Evolutionary conservation across 2,797 vertebrate species (phyloP).

Genomic region (Botia kubotai): DNA sequence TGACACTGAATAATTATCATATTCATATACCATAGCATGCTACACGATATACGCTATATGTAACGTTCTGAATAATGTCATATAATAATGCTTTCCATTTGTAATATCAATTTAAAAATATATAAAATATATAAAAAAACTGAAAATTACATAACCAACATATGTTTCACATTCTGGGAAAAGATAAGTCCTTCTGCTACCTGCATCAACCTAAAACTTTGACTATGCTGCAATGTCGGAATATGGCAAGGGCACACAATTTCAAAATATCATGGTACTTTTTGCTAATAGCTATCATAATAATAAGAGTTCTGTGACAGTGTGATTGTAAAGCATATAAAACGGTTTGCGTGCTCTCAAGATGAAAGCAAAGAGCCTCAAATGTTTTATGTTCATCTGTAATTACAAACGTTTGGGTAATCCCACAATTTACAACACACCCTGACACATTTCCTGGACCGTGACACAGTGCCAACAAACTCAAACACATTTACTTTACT

Average conservation of each 20-base stretch:
- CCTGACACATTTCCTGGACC: conserved; percentile 26
- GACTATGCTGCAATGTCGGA: too few relatives aligned
- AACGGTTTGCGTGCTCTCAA: neutral
- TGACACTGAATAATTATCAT: too few relatives aligned
- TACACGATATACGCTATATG: too few relatives aligned
- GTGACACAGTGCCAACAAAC: neutral
- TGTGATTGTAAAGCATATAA: conserved; percentile 1
- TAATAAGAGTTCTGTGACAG: neutral
- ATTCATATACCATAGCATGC: neutral
- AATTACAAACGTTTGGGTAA: conserved; percentile 18
- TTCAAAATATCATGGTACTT: neutral
- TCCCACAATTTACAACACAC: conserved; percentile 22
- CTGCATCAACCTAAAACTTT: too few relatives aligned
- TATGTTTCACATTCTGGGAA: too few relatives aligned
- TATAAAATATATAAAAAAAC: too few relatives aligned
- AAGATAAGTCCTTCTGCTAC: too few relatives aligned
- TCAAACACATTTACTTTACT: neutral
- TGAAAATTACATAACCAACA: too few relatives aligned
- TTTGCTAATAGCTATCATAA: neutral
- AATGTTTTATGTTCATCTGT: conserved; percentile 4
- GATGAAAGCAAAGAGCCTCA: conserved; percentile 28
- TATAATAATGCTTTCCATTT: too few relatives aligned
- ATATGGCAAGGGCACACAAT: too few relatives aligned
- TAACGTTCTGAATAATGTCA: too few relatives aligned
- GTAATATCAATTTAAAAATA: too few relatives aligned